Base-by-base conservation (phyloP, 2,113 vertebrate species). In the Pimephales promelas region DNA sequence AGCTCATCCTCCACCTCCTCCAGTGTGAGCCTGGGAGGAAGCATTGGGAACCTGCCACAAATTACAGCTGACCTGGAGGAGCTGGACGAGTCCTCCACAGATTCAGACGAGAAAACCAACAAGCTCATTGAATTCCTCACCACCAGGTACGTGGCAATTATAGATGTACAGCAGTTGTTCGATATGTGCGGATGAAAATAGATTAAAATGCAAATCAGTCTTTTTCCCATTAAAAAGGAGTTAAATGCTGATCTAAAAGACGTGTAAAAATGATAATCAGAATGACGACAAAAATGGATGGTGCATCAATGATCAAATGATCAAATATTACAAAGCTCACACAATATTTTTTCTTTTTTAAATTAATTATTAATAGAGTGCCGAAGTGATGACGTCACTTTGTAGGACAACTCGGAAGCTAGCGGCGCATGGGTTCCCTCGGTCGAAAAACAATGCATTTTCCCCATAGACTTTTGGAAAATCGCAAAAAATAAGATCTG, bases 51-150 rank as follows among this genome's bases (percentile, higher is more conserved):
- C 88, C 93, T 99, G 85, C 97, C 98, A 0, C 96, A 98, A 74
- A 97, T 97, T 85, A 95, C 96, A 24, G 96, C 97, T 0, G 97
- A 99, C 88, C 94, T 96, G 45, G 97, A 98, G 73, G 96, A 98
- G 20, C 94, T 95, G 18, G 97, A 96, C 31, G 96, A 96, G 68
- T 62, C 93, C 0, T 89, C 94, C 77, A 92, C 92, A 0, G 98
- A 99, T 86, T 92, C 90, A 0, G 96, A 98, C 64, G 96, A 98
- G 87, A 99, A 99, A 88, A 97, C 97, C 26, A 97, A 96, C 93
- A 99, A 99, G 89, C 96, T 99, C 84, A 98, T 99, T 7, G 97
- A 99, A 91, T 99, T 99, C 89, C 95, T 99, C 87, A 97, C 97
- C 14, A 99, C 97, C 89, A 99, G 97, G 98, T 99, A 26, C 47